Evolutionary conservation across 2,888 invertebrate genomes (phyloP).

Genomic region (Acanthosepion lycidas): DNA sequence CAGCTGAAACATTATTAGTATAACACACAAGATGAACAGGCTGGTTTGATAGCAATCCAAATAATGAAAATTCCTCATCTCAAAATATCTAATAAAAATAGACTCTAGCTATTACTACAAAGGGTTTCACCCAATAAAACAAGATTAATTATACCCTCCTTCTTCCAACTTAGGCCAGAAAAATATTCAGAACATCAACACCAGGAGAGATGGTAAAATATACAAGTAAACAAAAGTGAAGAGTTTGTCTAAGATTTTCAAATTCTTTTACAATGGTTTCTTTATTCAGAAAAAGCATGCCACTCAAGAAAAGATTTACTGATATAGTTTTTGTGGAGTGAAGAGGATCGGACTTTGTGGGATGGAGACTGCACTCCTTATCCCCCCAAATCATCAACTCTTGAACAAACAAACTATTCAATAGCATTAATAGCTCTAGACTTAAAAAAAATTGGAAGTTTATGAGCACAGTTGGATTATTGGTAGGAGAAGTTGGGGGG

Average conservation of each 20-base stretch:
- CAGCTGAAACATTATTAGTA: too few species aligned
- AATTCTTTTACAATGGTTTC: neutral
- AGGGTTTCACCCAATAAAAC: too few species aligned
- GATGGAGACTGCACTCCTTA: neutral
- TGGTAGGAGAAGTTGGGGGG: neutral
- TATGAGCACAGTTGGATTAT: neutral
- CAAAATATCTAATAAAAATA: too few species aligned
- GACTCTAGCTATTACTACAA: too few species aligned
- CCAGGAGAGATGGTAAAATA: neutral
- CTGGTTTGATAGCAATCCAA: too few species aligned
- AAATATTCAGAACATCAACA: too few species aligned
- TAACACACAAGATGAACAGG: too few species aligned
- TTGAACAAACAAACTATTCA: neutral
- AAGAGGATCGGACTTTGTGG: neutral
- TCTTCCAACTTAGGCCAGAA: too few species aligned
- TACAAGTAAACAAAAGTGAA: neutral
- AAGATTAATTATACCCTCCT: too few species aligned
- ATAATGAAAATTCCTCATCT: too few species aligned
- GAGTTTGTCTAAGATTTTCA: neutral
- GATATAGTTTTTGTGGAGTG: slow-evolving; percentile 15
- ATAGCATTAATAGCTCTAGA: neutral
- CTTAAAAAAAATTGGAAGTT: neutral
- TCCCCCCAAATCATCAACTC: neutral
- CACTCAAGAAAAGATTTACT: neutral
- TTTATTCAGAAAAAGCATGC: neutral